Conservation (phyloP, 1,140 invertebrate genomes). For the Pseudomyrmex gracilis region DNA sequence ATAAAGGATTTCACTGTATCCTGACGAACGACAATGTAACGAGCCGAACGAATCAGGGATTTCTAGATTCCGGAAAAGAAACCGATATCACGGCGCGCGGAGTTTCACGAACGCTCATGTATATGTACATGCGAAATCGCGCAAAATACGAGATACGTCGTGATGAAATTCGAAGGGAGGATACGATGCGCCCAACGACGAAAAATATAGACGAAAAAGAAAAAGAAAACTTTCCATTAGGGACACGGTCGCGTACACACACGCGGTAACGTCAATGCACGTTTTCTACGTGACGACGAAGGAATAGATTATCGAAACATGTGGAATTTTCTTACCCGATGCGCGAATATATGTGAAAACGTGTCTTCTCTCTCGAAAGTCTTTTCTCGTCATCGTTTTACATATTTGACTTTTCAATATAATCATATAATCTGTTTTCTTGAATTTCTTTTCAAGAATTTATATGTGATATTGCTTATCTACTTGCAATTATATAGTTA, state of each 20-base stretch:
- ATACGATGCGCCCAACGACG: conserved; percentile 51
- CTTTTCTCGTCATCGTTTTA: conserved; percentile 36
- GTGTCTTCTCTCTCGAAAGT: conserved; percentile 16
- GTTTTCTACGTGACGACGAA: conserved; percentile 77
- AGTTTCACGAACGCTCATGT: conserved; percentile 40
- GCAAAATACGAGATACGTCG: conserved; percentile 56
- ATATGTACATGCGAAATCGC: conserved; percentile 61
- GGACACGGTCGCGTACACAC: conserved; percentile 70
- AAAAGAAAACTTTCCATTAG: conserved; percentile 78
- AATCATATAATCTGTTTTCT: conserved; percentile 2
- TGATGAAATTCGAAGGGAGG: conserved; percentile 50
- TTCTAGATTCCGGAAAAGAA: conserved; percentile 47
- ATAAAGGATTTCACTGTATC: conserved; percentile 60
- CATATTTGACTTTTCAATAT: conserved; percentile 36
- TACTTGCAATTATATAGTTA: too few species aligned
- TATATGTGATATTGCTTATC: not conserved
- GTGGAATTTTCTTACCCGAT: conserved; percentile 56
- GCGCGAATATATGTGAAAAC: conserved; percentile 28
- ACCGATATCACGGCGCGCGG: conserved; percentile 46
- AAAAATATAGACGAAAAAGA: conserved; percentile 62
- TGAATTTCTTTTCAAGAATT: conserved; percentile 15
- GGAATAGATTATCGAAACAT: conserved; percentile 70
- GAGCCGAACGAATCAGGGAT: conserved; percentile 56
- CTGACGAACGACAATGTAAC: conserved; percentile 60
- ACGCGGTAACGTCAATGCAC: conserved; percentile 75